phyloP scores from a whole-genome alignment of 2,113 vertebrate species.

The Epinephelus cyanopodus region DNA sequence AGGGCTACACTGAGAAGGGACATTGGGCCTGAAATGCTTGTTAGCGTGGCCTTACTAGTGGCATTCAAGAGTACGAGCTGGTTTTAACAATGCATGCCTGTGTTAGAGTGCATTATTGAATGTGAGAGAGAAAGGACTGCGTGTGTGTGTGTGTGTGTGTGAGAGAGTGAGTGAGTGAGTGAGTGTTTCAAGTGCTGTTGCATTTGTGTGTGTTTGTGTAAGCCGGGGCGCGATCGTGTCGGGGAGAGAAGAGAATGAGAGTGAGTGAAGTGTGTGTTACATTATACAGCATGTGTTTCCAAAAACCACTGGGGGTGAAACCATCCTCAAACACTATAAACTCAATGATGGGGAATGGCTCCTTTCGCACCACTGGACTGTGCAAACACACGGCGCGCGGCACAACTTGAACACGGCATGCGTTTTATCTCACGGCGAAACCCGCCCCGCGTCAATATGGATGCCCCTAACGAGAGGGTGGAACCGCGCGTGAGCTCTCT shows the following conservation, averaged over 20 bases:
- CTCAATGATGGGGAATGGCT: slow-evolving; percentile 63
- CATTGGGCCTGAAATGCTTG: slow-evolving; percentile 63
- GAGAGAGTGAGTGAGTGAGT: slow-evolving; percentile 21
- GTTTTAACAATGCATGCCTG: slow-evolving; percentile 62
- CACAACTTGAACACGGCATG: slow-evolving; percentile 12
- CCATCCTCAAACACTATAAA: slow-evolving; percentile 55
- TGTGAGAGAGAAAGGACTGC: slow-evolving; percentile 7
- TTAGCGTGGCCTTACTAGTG: slow-evolving; percentile 68
- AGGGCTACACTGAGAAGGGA: slow-evolving; percentile 43
- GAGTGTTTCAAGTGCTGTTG: slow-evolving; percentile 20
- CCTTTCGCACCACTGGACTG: slow-evolving; percentile 63
- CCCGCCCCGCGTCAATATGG: slow-evolving; percentile 28
- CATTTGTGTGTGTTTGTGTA: slow-evolving; percentile 25
- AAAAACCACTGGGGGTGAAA: slow-evolving; percentile 54
- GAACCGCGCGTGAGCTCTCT: slow-evolving; percentile 20
- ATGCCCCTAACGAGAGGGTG: slow-evolving; percentile 33
- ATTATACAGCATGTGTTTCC: slow-evolving; percentile 61
- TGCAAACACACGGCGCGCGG: slow-evolving; percentile 43
- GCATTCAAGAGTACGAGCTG: slow-evolving; percentile 51
- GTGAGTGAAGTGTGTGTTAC: slow-evolving; percentile 60
- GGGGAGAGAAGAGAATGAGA: slow-evolving; percentile 16
- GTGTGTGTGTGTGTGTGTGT: background rate
- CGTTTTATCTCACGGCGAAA: slow-evolving; percentile 34
- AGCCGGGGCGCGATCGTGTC: background rate
- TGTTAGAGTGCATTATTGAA: slow-evolving; percentile 64